Evolutionary conservation across 2,797 vertebrate species (phyloP), one percentile per base, ranked within the genome.

Genomic region (Chloroceryle amazona): DNA sequence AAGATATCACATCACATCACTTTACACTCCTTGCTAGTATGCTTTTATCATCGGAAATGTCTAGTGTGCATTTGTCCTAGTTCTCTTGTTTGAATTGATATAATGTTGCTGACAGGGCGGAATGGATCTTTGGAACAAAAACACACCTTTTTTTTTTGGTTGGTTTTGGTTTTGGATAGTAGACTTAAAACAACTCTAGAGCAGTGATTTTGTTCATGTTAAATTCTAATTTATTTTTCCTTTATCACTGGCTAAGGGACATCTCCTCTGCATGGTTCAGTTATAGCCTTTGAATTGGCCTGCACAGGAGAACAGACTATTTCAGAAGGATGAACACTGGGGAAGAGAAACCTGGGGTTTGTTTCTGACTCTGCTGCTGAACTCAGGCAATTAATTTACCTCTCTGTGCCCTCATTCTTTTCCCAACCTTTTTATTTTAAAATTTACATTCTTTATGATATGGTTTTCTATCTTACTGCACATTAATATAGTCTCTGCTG

Each of bases 281-380:
- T 51, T 46, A 6, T 2, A 67, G 41, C 13, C 18, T 35, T 78
- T 3, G 0, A 74, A 61, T 23, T 37, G 11, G 9, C 22, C 22
- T 35, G 1, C 28, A 8, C 18, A 7, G 33, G 6, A 71, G 12
- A 88, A 33, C 0, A 8, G n/a, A 6, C 1, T 41, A 2, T 33
- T 87, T 82, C 46, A 70, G 78, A 82, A 55, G 42, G 74, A 54
- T 29, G 33, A 92, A 52, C 8, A 5, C 6, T 73, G 23, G 11
- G 52, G 29, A 75, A 75, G 6, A 61, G 28, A 94, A 90, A 79
- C 29, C 8, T 65, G 35, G 3, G 6, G 3, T 60, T 82, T 89
- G 8, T 63, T 93, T 63, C 71, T 66, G 63, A 31, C 23, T 57
- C 57, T 89, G 21, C 3, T 1, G 1, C 18, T 71, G 33, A 91